Conservation (phyloP, 2,888 invertebrate species). For the Malthinus flaveolus region DNA sequence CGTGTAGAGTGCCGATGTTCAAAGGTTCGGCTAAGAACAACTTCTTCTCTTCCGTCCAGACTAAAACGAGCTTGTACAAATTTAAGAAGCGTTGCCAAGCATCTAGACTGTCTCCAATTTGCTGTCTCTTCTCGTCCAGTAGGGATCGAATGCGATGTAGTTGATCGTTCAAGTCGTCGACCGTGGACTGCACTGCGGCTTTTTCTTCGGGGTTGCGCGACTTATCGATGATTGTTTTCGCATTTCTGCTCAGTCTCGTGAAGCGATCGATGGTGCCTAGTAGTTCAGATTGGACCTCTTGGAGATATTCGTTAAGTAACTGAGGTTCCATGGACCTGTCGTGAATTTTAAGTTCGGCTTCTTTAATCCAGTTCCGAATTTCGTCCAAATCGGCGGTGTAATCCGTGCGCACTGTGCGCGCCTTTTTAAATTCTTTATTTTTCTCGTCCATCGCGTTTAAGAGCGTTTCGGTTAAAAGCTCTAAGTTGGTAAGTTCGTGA, state of each 20-base stretch:
- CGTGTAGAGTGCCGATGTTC: conserved; percentile 75
- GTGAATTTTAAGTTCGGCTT: conserved; percentile 80
- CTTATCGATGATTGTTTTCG: conserved; percentile 77
- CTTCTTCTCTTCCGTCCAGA: conserved; percentile 83
- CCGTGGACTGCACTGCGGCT: conserved; percentile 72
- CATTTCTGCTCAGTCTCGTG: conserved; percentile 77
- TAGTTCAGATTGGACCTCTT: conserved; percentile 76
- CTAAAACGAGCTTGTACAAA: conserved; percentile 77
- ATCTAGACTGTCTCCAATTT: conserved; percentile 84
- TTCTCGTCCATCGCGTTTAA: conserved; percentile 84
- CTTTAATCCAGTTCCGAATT: conserved; percentile 81
- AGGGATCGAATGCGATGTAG: conserved; percentile 75
- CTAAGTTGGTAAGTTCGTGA: conserved; percentile 80
- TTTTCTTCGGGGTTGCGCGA: conserved; percentile 78
- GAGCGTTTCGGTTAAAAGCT: conserved; percentile 78
- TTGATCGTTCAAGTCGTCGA: conserved; percentile 77
- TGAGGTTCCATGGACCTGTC: conserved; percentile 79
- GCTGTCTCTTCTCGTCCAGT: conserved; percentile 81
- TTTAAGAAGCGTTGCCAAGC: conserved; percentile 86
- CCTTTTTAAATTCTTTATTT: conserved; percentile 84
- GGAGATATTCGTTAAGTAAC: conserved; percentile 74
- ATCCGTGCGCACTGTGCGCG: conserved; percentile 78
- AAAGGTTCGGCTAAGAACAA: conserved; percentile 78
- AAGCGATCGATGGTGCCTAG: conserved; percentile 73
- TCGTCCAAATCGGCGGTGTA: conserved; percentile 79